Base-by-base conservation (phyloP, 2,113 vertebrate species). In the Mobula hypostoma region DNA sequence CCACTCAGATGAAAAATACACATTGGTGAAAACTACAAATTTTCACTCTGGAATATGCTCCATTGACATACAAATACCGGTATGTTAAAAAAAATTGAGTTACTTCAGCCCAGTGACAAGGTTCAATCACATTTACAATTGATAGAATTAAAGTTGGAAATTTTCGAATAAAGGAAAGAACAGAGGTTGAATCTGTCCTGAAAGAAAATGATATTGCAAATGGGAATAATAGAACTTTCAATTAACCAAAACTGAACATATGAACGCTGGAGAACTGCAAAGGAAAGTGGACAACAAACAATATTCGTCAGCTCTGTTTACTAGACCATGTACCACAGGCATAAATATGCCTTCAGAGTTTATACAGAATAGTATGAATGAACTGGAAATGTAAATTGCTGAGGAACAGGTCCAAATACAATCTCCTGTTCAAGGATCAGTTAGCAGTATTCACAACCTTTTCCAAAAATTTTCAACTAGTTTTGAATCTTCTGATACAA, bases 41-140 rank as follows among this genome's bases (percentile, higher is more conserved):
- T 56, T 48, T 82, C 56, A 87, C 56, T 1, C 9, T 68, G 63
- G 61, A 91, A 36, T 61, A 36, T 91, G 61, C 61, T 68, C 19
- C 6, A 66, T 21, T 96, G 68, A 94, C 80, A 1, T 2, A 40
- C 94, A 61, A 85, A 94, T 95, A 36, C 0, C 36, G 36, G 36
- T 36, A 70, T 5, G 72, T 95, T 95, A 95, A 94, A 95, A 95
- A 48, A 48, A 90, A 83, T 95, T 95, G 93, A 94, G 56, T 77
- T 77, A 78, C 76, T 78, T 77, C 76, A 74, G 56, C 70, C 48
- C 70, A 48, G 36, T 77, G 56, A 21, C 5, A 24, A 70, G 27
- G 21, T 58, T 94, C 21, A 24, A 48, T 48, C 48, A 48, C 48
- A 48, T 48, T 48, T 48, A 48, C 48, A 48, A 48, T 48, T 48